Conservation (phyloP, 2,113 vertebrate species). For the Plecturocebus donacophilus region DNA sequence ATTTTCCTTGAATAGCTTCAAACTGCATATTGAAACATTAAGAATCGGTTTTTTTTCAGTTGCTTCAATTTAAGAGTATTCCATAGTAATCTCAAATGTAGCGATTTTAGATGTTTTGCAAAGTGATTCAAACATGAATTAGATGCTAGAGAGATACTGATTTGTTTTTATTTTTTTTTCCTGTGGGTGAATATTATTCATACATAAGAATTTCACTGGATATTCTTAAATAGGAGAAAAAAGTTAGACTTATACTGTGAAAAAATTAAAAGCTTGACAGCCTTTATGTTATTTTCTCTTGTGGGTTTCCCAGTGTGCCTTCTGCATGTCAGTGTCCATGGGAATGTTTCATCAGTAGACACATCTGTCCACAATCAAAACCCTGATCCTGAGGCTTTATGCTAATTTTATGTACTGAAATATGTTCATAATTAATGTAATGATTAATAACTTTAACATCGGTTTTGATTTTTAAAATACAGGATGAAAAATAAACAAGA, state of each 20-base stretch:
- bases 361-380: not conserved
- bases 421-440: not conserved
- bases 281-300: not conserved
- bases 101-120: not conserved
- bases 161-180: not conserved
- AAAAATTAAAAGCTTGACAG: not conserved
- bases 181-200: not conserved
- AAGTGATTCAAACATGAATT: conserved; percentile 22
- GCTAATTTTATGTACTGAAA: not conserved
- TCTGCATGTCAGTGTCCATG: not conserved
- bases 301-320: not conserved
- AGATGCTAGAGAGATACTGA: not conserved
- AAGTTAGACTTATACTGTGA: not conserved
- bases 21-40: not conserved
- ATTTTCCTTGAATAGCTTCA: not conserved
- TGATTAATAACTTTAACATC: not conserved
- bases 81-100: not conserved
- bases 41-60: not conserved
- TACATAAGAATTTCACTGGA: not conserved
- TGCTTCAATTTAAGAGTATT: not conserved
- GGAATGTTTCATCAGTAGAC: not conserved
- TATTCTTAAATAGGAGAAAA: not conserved
- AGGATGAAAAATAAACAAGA: not conserved
- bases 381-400: not conserved
- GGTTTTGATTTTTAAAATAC: not conserved